Evolutionary conservation across 1,140 invertebrate genomes (phyloP).

Genomic region (Drosophila bifasciata): DNA sequence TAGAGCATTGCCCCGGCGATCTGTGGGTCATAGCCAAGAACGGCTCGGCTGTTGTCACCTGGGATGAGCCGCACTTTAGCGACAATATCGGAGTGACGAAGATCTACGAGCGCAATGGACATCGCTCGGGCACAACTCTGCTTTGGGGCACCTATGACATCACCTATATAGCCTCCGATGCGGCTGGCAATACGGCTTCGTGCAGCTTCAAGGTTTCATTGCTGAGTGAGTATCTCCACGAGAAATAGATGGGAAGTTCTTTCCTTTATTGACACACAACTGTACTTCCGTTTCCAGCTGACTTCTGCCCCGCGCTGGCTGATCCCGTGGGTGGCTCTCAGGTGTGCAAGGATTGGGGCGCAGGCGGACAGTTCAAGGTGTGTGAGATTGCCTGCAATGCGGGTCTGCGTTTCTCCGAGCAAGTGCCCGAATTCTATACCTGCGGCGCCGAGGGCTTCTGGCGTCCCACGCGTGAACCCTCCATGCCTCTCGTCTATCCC

Average conservation of each 20-base stretch:
- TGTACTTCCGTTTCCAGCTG: slow-evolving; percentile 86
- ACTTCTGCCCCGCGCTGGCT: slow-evolving; percentile 94
- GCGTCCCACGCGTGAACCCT: slow-evolving; percentile 93
- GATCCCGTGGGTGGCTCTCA: slow-evolving; percentile 96
- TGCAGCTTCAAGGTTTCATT: slow-evolving; percentile 98
- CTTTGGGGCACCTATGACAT: slow-evolving; percentile 97
- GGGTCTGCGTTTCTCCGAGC: slow-evolving; percentile 94
- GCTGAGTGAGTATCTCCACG: slow-evolving; percentile 88
- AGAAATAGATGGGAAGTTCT: not conserved
- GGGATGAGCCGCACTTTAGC: slow-evolving; percentile 96
- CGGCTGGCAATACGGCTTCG: slow-evolving; percentile 94
- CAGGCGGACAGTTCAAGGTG: slow-evolving; percentile 95
- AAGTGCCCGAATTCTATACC: slow-evolving; percentile 96
- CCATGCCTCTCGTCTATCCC: slow-evolving; percentile 92
- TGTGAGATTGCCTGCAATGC: slow-evolving; percentile 95
- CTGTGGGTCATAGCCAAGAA: slow-evolving; percentile 97
- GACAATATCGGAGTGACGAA: slow-evolving; percentile 93
- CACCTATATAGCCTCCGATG: slow-evolving; percentile 96
- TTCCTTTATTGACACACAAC: not conserved
- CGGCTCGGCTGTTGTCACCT: slow-evolving; percentile 95
- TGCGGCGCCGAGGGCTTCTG: slow-evolving; percentile 98
- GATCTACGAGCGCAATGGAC: slow-evolving; percentile 93
- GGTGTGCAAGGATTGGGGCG: slow-evolving; percentile 97
- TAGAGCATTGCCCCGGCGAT: slow-evolving; percentile 96
- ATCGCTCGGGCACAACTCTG: slow-evolving; percentile 95